A percentile compares a stretch with the other conserved stretches of the same genome.
phyloP scores from a whole-genome alignment of 2,113 vertebrate species.

The Xiphophorus couchianus region DNA sequence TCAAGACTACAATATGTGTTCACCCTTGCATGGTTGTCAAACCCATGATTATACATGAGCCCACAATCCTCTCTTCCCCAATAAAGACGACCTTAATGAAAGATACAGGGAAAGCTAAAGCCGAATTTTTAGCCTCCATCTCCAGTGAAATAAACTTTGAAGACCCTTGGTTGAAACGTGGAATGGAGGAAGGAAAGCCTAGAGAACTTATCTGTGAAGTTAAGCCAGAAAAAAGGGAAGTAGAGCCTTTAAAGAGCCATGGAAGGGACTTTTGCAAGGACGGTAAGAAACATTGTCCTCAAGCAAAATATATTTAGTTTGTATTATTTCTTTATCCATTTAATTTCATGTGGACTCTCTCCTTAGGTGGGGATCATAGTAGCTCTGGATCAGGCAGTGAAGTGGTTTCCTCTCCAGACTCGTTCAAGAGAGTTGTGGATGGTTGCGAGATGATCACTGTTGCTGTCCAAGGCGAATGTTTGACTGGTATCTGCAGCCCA shows the following conservation, averaged over 20 bases:
- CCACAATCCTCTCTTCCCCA: conserved; percentile 45
- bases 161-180: conserved; percentile 95
- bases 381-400: conserved; percentile 82
- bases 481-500: conserved; percentile 76
- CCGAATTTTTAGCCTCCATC: conserved; percentile 62
- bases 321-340: not conserved
- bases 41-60: conserved; percentile 81
- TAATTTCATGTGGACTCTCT: not conserved
- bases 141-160: conserved; percentile 86
- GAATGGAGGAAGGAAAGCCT: conserved; percentile 69
- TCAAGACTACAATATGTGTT: conserved; percentile 85
- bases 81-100: conserved; percentile 66
- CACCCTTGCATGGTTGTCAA: conserved; percentile 88
- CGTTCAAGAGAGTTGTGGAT: conserved; percentile 85
- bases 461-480: conserved; percentile 61
- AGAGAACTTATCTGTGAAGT: conserved; percentile 50
- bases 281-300: conserved; percentile 9
- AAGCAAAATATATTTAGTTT: not conserved
- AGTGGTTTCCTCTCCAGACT: conserved; percentile 82
- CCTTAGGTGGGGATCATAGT: conserved; percentile 70
- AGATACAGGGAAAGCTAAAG: conserved; percentile 63
- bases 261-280: conserved; percentile 31
- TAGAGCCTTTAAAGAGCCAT: conserved; percentile 48
- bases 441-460: conserved; percentile 86
- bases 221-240: conserved; percentile 73